phyloP scores from a whole-genome alignment of 2,797 vertebrate species.

The Streptopelia turtur region DNA sequence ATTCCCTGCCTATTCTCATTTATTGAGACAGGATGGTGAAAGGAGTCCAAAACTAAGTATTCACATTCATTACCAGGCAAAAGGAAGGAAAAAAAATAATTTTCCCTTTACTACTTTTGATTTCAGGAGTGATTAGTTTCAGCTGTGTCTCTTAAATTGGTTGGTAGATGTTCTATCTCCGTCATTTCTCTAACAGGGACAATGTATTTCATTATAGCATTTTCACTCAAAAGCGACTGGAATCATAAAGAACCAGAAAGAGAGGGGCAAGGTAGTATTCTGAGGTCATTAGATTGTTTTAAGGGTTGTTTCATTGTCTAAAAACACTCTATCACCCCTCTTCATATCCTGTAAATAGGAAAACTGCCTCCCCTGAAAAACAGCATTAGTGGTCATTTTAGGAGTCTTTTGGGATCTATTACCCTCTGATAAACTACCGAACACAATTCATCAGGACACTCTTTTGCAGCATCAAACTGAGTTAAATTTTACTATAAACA shows the following conservation, averaged over 20 bases:
- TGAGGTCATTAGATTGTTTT: slow-evolving; percentile 26
- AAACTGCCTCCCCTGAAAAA: background rate
- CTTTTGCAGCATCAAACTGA: background rate
- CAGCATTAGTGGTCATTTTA: background rate
- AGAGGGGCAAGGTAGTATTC: background rate
- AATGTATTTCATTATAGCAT: slow-evolving; percentile 36
- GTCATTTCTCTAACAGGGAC: slow-evolving; percentile 26
- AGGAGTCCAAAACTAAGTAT: slow-evolving; percentile 14
- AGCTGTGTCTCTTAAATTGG: slow-evolving; percentile 42
- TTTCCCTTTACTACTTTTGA: slow-evolving; percentile 39
- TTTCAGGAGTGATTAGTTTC: slow-evolving; percentile 54
- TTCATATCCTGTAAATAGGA: slow-evolving; percentile 15
- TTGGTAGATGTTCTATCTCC: slow-evolving; percentile 21
- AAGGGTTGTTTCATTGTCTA: slow-evolving; percentile 6
- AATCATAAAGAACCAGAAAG: slow-evolving; percentile 2
- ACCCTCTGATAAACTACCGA: background rate
- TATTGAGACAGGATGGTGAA: slow-evolving; percentile 2
- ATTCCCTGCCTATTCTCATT: slow-evolving; percentile 4
- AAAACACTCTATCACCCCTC: background rate
- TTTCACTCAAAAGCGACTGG: slow-evolving; percentile 19
- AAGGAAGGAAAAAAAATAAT: background rate
- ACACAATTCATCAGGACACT: background rate
- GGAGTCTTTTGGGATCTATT: background rate
- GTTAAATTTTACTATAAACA: background rate
- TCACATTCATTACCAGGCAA: slow-evolving; percentile 24